Percentiles rank a stretch among this genome's conserved stretches.
phyloP scores from a whole-genome alignment of 2,797 vertebrate genomes.

The Pseudochirops corinnae region DNA sequence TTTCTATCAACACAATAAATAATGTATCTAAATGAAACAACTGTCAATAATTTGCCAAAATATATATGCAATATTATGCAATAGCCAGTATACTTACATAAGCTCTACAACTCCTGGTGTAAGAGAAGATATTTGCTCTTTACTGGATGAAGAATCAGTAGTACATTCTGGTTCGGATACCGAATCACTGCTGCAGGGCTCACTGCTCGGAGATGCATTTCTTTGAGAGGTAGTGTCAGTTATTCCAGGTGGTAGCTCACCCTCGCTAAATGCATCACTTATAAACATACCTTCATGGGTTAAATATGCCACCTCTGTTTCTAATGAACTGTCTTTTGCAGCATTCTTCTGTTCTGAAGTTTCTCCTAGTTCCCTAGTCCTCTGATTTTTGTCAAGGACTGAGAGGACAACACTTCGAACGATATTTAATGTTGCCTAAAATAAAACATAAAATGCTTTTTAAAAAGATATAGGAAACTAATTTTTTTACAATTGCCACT shows the following conservation, averaged over 20 bases:
- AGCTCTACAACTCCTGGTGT: constrained; percentile 85
- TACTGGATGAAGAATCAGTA: constrained; percentile 90
- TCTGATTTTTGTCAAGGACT: constrained; percentile 93
- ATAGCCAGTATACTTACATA: constrained; percentile 86
- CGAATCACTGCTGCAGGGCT: constrained; percentile 88
- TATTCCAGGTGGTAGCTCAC: constrained; percentile 81
- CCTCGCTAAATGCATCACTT: constrained; percentile 92
- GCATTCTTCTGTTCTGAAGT: constrained; percentile 79
- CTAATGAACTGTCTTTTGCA: constrained; percentile 82
- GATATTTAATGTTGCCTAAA: constrained; percentile 91
- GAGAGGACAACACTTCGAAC: constrained; percentile 93
- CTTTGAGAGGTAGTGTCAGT: constrained; percentile 82
- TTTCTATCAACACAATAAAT: constrained; percentile 33
- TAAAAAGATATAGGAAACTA: background rate
- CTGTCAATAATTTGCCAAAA: constrained; percentile 40
- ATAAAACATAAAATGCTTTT: constrained; percentile 71
- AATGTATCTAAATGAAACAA: constrained; percentile 41
- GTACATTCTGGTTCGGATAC: constrained; percentile 88
- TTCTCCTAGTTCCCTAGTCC: constrained; percentile 86
- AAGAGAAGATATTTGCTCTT: constrained; percentile 87
- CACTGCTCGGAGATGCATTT: constrained; percentile 83
- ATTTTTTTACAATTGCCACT: constrained; percentile 10
- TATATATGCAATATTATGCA: background rate
- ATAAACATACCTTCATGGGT: constrained; percentile 97
- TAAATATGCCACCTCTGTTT: constrained; percentile 95